Evolutionary conservation across 2,888 invertebrate species (phyloP).

Genomic region (Parasteatoda lunata): DNA sequence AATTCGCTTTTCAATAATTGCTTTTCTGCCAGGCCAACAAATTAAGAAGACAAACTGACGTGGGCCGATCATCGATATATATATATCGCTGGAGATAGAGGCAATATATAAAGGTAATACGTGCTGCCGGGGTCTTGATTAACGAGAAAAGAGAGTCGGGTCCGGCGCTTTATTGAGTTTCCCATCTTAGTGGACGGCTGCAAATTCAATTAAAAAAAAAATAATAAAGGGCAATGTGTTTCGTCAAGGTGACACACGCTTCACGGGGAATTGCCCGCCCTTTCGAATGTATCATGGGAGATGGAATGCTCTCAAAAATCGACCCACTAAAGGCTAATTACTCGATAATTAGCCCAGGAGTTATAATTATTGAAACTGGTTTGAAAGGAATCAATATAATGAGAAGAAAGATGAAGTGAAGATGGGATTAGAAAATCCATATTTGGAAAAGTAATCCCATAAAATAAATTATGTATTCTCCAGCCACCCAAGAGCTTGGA

Average conservation of each 20-base stretch:
- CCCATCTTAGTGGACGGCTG: conserved; percentile 25
- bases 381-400: conserved; percentile 1
- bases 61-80: conserved; percentile 35
- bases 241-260: conserved; percentile 32
- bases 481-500: too few species aligned
- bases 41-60: conserved; percentile 64
- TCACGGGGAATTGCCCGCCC: conserved; percentile 12
- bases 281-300: conserved; percentile 31
- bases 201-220: conserved; percentile 62
- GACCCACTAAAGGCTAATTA: conserved; percentile 22
- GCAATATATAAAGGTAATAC: conserved; percentile 23
- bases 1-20: conserved; percentile 63
- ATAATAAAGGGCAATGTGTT: conserved; percentile 3
- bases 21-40: conserved; percentile 62
- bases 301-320: conserved; percentile 4
- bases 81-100: conserved; percentile 4
- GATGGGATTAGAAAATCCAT: too few species aligned
- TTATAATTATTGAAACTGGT: conserved; percentile 38
- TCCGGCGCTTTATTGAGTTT: conserved; percentile 57
- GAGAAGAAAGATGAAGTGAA: not conserved
- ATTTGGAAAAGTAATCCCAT: too few species aligned
- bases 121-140: conserved; percentile 40
- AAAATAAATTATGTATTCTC: too few species aligned
- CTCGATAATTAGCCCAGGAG: conserved; percentile 40
- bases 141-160: conserved; percentile 25